Evolutionary conservation across 2,797 vertebrate genomes (phyloP).

Genomic region (Eulemur coronatus): DNA sequence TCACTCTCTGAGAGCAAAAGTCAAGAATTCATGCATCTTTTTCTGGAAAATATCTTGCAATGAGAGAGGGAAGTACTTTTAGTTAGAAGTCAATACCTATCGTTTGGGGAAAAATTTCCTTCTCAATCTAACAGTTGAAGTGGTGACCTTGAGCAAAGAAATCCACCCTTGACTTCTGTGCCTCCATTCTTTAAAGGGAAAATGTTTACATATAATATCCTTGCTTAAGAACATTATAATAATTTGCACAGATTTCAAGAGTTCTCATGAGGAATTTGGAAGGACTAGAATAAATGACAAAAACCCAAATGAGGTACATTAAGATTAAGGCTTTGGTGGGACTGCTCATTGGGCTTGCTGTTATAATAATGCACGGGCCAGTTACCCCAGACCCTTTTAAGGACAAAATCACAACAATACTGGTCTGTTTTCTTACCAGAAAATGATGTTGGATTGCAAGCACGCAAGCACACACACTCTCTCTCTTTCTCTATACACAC

Average conservation of each 20-base stretch:
- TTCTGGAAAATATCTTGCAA: background rate
- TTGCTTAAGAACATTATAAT: background rate
- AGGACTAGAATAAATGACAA: background rate
- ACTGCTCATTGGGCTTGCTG: background rate
- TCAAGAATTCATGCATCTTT: conserved; percentile 10
- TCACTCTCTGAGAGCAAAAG: background rate
- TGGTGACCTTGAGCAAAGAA: background rate
- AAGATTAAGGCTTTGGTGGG: background rate
- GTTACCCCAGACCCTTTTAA: background rate
- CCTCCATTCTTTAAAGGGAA: background rate
- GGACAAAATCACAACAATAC: background rate
- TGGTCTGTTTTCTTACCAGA: background rate
- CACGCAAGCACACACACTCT: too few relatives aligned
- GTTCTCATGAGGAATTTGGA: background rate
- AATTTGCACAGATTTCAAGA: background rate
- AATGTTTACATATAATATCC: background rate
- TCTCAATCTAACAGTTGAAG: background rate
- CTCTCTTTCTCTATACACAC: too few relatives aligned
- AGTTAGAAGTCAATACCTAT: background rate
- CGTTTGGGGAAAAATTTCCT: background rate
- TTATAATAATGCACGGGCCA: background rate
- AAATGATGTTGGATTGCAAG: background rate
- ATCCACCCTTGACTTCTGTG: too few relatives aligned
- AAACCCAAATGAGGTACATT: background rate
- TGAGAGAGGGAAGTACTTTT: background rate